A percentile compares a stretch with the other conserved stretches of the same genome.
These are phyloP conservation scores for Astreopora myriophthalma DNA, from an alignment of 64 coral and sea anemone species.

Conservation along the genomic window DNA sequence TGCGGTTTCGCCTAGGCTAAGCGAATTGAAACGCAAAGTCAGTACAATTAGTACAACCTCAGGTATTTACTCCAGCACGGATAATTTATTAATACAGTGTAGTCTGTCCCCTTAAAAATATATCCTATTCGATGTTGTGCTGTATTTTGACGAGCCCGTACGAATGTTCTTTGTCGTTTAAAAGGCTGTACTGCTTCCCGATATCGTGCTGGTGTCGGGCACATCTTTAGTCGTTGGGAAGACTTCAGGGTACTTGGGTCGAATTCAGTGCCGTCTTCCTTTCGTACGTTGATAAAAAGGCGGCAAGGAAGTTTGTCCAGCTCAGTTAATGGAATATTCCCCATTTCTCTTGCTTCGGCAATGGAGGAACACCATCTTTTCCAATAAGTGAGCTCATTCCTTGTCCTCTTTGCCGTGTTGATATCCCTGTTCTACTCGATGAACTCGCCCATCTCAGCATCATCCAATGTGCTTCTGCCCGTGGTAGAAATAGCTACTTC, in stretches of 20 bases:
- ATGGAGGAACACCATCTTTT: constrained; percentile 23
- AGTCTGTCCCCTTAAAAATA: too few relatives aligned
- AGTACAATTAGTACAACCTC: too few relatives aligned
- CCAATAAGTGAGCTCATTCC: constrained; percentile 66
- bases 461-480: not conserved
- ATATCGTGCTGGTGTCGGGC: not conserved
- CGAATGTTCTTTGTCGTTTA: constrained; percentile 5
- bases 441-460: not conserved
- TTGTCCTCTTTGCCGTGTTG: constrained; percentile 53
- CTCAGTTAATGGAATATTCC: constrained; percentile 14
- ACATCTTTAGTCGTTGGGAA: constrained; percentile 27
- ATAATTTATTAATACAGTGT: too few relatives aligned
- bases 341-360: constrained; percentile 13
- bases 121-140: too few relatives aligned
- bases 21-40: too few relatives aligned
- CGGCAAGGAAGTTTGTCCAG: constrained; percentile 8
- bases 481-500: not conserved
- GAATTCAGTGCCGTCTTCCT: constrained; percentile 38
- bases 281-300: constrained; percentile 54
- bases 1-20: too few relatives aligned
- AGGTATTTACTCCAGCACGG: too few relatives aligned
- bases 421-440: constrained; percentile 13
- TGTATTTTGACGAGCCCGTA: too few relatives aligned
- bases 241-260: constrained; percentile 29
- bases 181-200: not conserved